phyloP scores from a whole-genome alignment of 2,888 invertebrate genomes.

The Lochmaea crataegi region DNA sequence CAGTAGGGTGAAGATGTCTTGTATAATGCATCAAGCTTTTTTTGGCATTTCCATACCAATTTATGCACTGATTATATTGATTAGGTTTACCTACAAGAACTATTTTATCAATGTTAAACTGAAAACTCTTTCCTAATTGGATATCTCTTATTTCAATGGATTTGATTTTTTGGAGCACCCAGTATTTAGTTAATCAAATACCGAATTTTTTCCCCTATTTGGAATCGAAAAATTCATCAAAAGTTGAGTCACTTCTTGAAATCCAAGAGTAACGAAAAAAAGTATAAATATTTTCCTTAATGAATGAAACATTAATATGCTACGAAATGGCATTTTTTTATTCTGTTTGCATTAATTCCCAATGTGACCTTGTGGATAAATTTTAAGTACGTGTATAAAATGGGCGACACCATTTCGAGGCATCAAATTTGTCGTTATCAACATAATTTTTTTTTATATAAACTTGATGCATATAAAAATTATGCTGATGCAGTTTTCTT shows the following conservation, averaged over 20 bases:
- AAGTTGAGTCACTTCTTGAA: background rate
- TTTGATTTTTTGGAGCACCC: too few species aligned
- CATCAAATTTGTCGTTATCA: constrained; percentile 41
- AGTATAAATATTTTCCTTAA: background rate
- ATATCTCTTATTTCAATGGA: too few species aligned
- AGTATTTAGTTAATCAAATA: too few species aligned
- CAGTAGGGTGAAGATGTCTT: too few species aligned
- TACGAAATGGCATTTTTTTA: background rate
- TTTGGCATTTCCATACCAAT: too few species aligned
- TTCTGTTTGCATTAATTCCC: constrained; percentile 22
- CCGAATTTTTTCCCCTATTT: too few species aligned
- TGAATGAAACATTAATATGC: background rate
- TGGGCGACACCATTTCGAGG: constrained; percentile 35
- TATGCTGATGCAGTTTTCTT: constrained; percentile 37
- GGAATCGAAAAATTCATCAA: background rate
- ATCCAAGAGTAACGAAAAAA: background rate
- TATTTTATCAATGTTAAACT: too few species aligned
- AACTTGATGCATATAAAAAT: constrained; percentile 32
- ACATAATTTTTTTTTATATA: constrained; percentile 34
- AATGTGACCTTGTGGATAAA: constrained; percentile 34
- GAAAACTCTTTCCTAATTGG: too few species aligned
- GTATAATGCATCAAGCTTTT: too few species aligned
- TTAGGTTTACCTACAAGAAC: too few species aligned
- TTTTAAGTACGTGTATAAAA: constrained; percentile 36
- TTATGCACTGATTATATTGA: too few species aligned